Evolutionary conservation across 2,113 vertebrate genomes (phyloP).

Genomic region (Percina caprodes): DNA sequence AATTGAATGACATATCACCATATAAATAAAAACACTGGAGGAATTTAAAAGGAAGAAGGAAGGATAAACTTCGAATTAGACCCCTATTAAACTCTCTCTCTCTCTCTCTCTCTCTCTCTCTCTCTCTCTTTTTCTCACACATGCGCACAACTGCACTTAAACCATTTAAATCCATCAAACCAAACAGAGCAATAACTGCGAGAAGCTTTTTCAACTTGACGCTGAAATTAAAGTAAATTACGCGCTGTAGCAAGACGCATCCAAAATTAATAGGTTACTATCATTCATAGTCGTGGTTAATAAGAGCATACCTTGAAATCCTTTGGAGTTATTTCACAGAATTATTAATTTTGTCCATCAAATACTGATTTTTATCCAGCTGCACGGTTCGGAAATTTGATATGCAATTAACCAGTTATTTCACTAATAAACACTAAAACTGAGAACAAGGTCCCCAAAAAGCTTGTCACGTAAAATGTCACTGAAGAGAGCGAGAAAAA

Average conservation of each 20-base stretch:
- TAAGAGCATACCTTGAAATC: constrained; percentile 70
- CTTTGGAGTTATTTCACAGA: constrained; percentile 62
- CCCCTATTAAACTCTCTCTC: not conserved
- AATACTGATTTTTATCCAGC: constrained; percentile 59
- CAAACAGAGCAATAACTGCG: not conserved
- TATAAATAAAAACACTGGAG: not conserved
- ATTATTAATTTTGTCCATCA: constrained; percentile 60
- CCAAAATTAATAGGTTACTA: constrained; percentile 38
- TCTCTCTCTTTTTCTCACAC: constrained; percentile 1
- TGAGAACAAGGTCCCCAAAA: not conserved
- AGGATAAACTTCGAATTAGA: not conserved
- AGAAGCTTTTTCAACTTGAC: constrained; percentile 18
- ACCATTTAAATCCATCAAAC: constrained; percentile 21
- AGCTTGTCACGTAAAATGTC: constrained; percentile 30
- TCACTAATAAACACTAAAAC: constrained; percentile 38
- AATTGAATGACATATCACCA: not conserved
- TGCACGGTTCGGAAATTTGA: constrained; percentile 9
- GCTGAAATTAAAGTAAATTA: constrained; percentile 33
- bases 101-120: not conserved
- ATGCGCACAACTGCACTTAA: constrained; percentile 23
- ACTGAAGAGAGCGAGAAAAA: not conserved
- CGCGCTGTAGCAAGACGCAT: not conserved
- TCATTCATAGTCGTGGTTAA: constrained; percentile 12
- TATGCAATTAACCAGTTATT: constrained; percentile 37
- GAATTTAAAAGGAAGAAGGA: not conserved